Evolutionary conservation across 2,797 vertebrate genomes (phyloP), one percentile per base, ranked within the genome.

Genomic region (Rhabdomys pumilio): DNA sequence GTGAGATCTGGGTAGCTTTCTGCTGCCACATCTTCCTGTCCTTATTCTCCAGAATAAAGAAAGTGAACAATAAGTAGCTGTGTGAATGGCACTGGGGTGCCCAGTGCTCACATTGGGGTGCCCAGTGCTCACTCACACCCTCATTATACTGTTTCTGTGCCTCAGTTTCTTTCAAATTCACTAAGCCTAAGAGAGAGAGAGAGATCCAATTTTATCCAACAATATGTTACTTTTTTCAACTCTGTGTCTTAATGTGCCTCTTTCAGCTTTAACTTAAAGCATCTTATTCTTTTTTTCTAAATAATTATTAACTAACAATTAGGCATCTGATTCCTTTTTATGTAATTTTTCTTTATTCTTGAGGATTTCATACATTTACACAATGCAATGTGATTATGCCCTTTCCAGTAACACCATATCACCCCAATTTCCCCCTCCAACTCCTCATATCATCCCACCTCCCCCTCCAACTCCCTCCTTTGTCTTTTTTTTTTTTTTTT

Each of bases 41-140:
- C 75, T 86, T 92, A 93, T 69, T 96, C 96, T 65, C 86, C 95
- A 95, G 83, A 94, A 96, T 92, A 91, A 97, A 90, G 65, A 96
- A 82, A 96, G 1, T 73, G 1, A 86, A 80, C 59, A 50, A 53
- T 81, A 96, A 87, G 89, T 55, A 95, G 57, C 86, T n/a, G 80
- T 93, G 89, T 75, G 93, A 96, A 92, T 91, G 75, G 73, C 9
- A 89, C 47, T 41, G 57, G 65, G 80, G 61, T 11, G 0, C 41
- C 90, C 65, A 93, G 44, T 19, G n/a, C 55, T 73, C 8, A 92
- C 22, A 38, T 38, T 41, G 57, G 65, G 80, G 61, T 11, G 0
- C 41, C 90, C 65, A 93, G 44, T 15, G n/a, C 55, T 73, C 9
- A 92, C 22, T 77, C 72, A 76, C 50, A 91, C 61, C 85, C 90